A percentile compares a stretch with the other conserved stretches of the same genome.
These are phyloP conservation scores for Solenopsis fugax DNA, from an alignment of 1,140 invertebrate species.

Conservation along the genomic window DNA sequence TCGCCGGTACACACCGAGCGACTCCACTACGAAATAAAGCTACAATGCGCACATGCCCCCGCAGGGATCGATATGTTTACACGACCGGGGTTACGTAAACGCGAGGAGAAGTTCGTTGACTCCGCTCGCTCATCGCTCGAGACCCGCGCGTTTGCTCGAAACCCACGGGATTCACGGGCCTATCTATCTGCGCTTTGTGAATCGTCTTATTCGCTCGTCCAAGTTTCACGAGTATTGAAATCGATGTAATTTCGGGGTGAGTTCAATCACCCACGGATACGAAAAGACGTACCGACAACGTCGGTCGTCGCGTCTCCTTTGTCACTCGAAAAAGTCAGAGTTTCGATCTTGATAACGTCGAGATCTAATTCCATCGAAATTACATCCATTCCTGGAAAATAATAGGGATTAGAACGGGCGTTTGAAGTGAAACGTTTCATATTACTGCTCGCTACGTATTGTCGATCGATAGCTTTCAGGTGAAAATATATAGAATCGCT, in stretches of 20 bases:
- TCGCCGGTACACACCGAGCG: not conserved
- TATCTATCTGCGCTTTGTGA: slow-evolving; percentile 34
- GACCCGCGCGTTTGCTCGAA: slow-evolving; percentile 10
- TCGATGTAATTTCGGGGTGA: not conserved
- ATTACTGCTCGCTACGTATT: not conserved
- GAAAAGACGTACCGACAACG: not conserved
- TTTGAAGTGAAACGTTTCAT: not conserved
- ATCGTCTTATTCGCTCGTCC: slow-evolving; percentile 14
- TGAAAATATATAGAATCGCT: not conserved
- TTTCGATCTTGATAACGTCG: not conserved
- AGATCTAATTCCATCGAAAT: slow-evolving; percentile 5
- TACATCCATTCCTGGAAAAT: slow-evolving; percentile 4
- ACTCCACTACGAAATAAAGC: slow-evolving; percentile 45
- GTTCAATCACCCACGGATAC: not conserved
- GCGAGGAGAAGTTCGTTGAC: slow-evolving; percentile 55
- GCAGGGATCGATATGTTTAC: slow-evolving; percentile 54
- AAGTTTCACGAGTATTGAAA: not conserved
- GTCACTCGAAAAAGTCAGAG: not conserved
- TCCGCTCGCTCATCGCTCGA: slow-evolving; percentile 32
- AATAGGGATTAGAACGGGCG: not conserved
- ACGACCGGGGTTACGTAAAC: slow-evolving; percentile 51
- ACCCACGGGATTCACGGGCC: slow-evolving; percentile 10
- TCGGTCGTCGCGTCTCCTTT: not conserved
- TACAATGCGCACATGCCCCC: slow-evolving; percentile 35
- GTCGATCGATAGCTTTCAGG: slow-evolving; percentile 3